Evolutionary conservation across 1,140 invertebrate species (phyloP).

Genomic region (Hycleus phaleratus): DNA sequence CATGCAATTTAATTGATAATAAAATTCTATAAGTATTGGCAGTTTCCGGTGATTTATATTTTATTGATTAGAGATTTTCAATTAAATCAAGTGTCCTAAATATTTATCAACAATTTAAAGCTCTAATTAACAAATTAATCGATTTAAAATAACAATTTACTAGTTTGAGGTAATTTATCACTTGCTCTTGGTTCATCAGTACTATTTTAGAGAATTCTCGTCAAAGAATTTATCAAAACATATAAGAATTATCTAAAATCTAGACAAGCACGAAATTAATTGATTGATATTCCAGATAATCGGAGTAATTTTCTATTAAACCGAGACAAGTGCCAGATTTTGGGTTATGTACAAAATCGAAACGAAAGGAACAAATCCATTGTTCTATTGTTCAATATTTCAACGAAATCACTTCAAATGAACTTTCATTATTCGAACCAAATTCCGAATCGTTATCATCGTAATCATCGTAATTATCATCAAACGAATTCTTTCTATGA

Average conservation of each 20-base stretch:
- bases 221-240: too few species aligned
- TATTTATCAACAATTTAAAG: neutral
- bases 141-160: neutral
- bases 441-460: constrained; percentile 23
- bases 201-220: too few species aligned
- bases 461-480: constrained; percentile 15
- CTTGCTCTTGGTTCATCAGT: neutral
- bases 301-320: too few species aligned
- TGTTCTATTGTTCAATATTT: too few species aligned
- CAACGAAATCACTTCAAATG: constrained; percentile 24
- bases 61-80: too few species aligned
- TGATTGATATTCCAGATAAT: too few species aligned
- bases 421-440: constrained; percentile 28
- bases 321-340: too few species aligned
- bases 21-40: constrained; percentile 16
- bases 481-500: constrained; percentile 1
- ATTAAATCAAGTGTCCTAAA: too few species aligned
- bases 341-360: too few species aligned
- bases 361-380: too few species aligned
- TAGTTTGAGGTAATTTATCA: neutral
- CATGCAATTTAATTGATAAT: neutral
- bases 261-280: too few species aligned
- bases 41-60: neutral
- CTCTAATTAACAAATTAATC: neutral
- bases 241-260: too few species aligned